These are phyloP conservation scores for Papilio demoleus DNA, from an alignment of 2,888 invertebrate genomes.

Conservation along the genomic window DNA sequence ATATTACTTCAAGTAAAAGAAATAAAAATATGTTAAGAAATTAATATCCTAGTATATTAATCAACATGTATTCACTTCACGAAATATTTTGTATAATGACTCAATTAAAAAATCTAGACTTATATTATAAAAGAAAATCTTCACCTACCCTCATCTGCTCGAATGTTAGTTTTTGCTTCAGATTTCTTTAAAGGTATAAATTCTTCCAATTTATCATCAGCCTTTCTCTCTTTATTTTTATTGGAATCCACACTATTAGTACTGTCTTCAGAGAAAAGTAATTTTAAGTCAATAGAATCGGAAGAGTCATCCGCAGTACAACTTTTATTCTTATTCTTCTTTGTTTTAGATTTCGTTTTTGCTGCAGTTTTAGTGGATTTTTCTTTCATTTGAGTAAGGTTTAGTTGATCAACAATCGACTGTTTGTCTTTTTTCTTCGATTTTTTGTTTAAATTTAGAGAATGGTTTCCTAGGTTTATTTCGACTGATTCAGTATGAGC, in stretches of 20 bases:
- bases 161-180: conserved; percentile 64
- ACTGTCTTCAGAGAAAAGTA: conserved; percentile 73
- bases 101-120: background rate
- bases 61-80: background rate
- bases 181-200: conserved; percentile 66
- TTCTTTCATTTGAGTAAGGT: conserved; percentile 63
- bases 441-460: conserved; percentile 65
- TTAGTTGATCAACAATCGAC: conserved; percentile 67
- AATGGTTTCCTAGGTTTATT: conserved; percentile 59
- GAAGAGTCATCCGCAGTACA: conserved; percentile 56
- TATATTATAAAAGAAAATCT: background rate
- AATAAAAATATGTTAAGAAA: background rate
- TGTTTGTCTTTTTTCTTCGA: conserved; percentile 55
- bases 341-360: conserved; percentile 37
- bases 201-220: conserved; percentile 45
- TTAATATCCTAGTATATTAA: too few relatives aligned
- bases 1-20: background rate
- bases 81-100: background rate
- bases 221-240: conserved; percentile 42
- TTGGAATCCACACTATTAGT: conserved; percentile 56
- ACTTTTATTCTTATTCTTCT: conserved; percentile 38
- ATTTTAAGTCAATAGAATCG: conserved; percentile 67
- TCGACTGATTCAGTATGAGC: background rate
- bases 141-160: conserved; percentile 54
- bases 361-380: conserved; percentile 46